phyloP scores from a whole-genome alignment of 2,113 vertebrate species.

The Syrmaticus mikado region DNA sequence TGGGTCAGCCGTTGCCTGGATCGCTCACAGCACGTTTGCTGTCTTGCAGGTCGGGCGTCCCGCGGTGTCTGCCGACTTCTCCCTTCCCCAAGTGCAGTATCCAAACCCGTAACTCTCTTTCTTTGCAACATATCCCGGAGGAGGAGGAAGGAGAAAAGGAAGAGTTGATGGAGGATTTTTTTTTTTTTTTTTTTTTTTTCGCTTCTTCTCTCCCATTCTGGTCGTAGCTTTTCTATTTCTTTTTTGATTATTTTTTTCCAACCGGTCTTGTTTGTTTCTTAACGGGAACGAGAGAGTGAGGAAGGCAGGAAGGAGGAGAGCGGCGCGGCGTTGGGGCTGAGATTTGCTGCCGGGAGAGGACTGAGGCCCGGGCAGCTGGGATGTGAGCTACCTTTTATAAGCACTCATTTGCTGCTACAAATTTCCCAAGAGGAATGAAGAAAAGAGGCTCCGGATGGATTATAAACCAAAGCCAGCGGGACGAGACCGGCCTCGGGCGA shows the following conservation, averaged over 20 bases:
- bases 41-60: conserved; percentile 66
- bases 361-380: background rate
- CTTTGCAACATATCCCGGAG: conserved; percentile 70
- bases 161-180: background rate
- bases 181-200: too few species aligned
- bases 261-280: conserved; percentile 54
- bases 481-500: conserved; percentile 63
- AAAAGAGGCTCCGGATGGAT: conserved; percentile 62
- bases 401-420: conserved; percentile 67
- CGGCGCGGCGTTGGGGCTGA: background rate
- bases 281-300: conserved; percentile 27
- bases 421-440: conserved; percentile 63
- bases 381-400: conserved; percentile 38
- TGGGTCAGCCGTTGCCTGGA: too few species aligned
- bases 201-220: too few species aligned
- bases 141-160: conserved; percentile 21
- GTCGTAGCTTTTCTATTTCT: conserved; percentile 48
- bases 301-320: conserved; percentile 66
- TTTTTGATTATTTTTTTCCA: conserved; percentile 24
- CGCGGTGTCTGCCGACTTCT: conserved; percentile 55
- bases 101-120: conserved; percentile 77
- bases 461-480: conserved; percentile 77
- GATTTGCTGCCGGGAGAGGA: background rate
- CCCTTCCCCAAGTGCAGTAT: conserved; percentile 75
- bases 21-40: background rate